A percentile compares a stretch with the other conserved stretches of the same genome.
phyloP scores from a whole-genome alignment of 2,888 invertebrate genomes.

The Dermolepida albohirtum region DNA sequence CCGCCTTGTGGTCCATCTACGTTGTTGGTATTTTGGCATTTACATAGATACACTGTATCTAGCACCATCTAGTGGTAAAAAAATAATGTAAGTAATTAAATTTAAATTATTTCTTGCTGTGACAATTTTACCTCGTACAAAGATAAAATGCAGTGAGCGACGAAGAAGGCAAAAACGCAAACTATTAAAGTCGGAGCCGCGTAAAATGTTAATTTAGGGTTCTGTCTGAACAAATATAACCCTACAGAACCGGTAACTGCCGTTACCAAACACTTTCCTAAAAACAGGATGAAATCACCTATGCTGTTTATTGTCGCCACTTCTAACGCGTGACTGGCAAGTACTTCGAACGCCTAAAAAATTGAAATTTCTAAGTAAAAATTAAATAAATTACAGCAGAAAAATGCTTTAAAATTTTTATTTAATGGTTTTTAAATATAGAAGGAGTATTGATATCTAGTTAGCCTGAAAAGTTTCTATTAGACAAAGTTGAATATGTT shows the following conservation, averaged over 20 bases:
- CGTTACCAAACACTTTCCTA: conserved; percentile 87
- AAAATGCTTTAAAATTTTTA: too few relatives aligned
- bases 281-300: conserved; percentile 92
- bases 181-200: conserved; percentile 88
- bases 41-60: conserved; percentile 92
- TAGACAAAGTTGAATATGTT: too few relatives aligned
- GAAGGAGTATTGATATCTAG: too few relatives aligned
- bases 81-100: neutral
- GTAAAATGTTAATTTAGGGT: conserved; percentile 81
- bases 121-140: conserved; percentile 85
- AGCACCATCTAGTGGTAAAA: conserved; percentile 81
- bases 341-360: conserved; percentile 85
- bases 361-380: neutral
- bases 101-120: neutral
- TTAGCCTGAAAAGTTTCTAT: too few relatives aligned
- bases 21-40: conserved; percentile 90
- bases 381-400: too few relatives aligned
- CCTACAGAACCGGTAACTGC: conserved; percentile 85
- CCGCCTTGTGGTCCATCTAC: conserved; percentile 78
- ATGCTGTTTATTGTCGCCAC: conserved; percentile 93
- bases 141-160: conserved; percentile 92
- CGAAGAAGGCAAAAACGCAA: conserved; percentile 89
- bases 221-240: conserved; percentile 79
- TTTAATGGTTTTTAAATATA: too few relatives aligned
- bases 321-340: conserved; percentile 85